phyloP scores from a whole-genome alignment of 92 coral and sea anemone genomes.

The Actinostola sp. region DNA sequence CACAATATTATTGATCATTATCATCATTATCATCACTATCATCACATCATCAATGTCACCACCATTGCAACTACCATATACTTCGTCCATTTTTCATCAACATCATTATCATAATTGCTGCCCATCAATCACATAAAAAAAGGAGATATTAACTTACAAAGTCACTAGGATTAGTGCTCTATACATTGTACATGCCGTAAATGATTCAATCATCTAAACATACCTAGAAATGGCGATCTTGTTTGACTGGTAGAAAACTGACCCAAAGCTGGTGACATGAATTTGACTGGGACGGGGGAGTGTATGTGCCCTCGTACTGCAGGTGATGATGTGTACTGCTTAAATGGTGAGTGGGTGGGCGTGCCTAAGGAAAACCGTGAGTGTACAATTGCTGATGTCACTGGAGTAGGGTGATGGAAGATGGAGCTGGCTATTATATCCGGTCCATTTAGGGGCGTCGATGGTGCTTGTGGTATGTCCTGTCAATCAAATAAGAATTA shows the following conservation, averaged over 20 bases:
- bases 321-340: conserved; percentile 75
- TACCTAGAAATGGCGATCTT: conserved; percentile 71
- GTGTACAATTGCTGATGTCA: conserved; percentile 74
- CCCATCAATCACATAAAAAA: too few relatives aligned
- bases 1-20: too few relatives aligned
- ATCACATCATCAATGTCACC: too few relatives aligned
- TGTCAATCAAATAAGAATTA: conserved; percentile 12
- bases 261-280: conserved; percentile 80
- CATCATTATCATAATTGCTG: too few relatives aligned
- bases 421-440: conserved; percentile 50
- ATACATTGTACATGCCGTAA: too few relatives aligned
- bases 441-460: conserved; percentile 43
- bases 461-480: conserved; percentile 90
- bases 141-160: too few relatives aligned
- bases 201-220: conserved; percentile 4
- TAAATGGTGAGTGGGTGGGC: conserved; percentile 80
- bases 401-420: conserved; percentile 80
- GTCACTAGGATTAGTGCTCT: too few relatives aligned
- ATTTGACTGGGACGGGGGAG: conserved; percentile 71
- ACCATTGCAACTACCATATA: too few relatives aligned
- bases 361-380: conserved; percentile 86
- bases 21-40: too few relatives aligned
- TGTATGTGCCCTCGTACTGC: conserved; percentile 61
- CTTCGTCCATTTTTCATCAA: too few relatives aligned
- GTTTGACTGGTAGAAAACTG: conserved; percentile 59